Evolutionary conservation across 2,797 vertebrate genomes (phyloP).

Genomic region (Anguilla anguilla): DNA sequence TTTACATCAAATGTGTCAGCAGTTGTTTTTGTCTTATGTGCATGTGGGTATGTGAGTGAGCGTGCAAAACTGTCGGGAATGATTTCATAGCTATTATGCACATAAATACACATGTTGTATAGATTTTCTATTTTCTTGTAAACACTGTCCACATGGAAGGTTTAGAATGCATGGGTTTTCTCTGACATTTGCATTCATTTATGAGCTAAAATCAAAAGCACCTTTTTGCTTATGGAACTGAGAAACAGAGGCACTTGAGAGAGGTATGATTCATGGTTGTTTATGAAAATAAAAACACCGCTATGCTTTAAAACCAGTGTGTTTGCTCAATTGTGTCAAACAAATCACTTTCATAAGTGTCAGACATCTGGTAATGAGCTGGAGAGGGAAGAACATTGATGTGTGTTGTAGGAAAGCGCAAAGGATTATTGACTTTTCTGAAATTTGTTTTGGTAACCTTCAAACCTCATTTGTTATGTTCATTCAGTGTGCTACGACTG

Average conservation of each 20-base stretch:
- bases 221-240: constrained; percentile 10
- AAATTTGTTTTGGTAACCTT: constrained; percentile 26
- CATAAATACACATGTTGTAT: constrained; percentile 10
- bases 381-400: background rate
- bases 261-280: constrained; percentile 15
- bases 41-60: constrained; percentile 19
- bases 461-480: background rate
- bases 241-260: background rate
- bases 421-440: constrained; percentile 14
- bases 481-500: background rate
- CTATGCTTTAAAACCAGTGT: constrained; percentile 29
- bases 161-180: constrained; percentile 27
- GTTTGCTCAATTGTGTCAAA: constrained; percentile 24
- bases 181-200: constrained; percentile 17
- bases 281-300: constrained; percentile 31
- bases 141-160: constrained; percentile 26
- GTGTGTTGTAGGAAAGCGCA: constrained; percentile 15
- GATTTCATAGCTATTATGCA: constrained; percentile 28
- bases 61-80: constrained; percentile 8
- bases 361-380: background rate
- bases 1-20: background rate
- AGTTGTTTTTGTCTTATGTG: background rate
- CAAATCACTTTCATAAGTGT: constrained; percentile 12
- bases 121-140: constrained; percentile 29
- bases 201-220: constrained; percentile 35